Evolutionary conservation across 2,888 invertebrate species (phyloP).

Genomic region (Odontocerum albicorne): DNA sequence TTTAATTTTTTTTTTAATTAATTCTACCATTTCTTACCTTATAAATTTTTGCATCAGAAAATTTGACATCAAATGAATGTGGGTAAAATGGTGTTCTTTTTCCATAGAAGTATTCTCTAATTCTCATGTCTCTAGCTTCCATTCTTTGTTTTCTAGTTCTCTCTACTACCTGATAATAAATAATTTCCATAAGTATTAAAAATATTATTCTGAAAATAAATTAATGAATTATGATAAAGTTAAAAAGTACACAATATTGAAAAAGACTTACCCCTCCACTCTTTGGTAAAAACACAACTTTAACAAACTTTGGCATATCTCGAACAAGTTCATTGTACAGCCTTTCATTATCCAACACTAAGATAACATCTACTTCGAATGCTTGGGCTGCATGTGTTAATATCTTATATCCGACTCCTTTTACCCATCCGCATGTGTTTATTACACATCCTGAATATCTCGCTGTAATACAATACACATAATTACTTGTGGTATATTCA

Average conservation of each 20-base stretch:
- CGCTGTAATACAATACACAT: conserved; percentile 52
- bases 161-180: conserved; percentile 73
- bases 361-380: conserved; percentile 93
- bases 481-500: too few relatives aligned
- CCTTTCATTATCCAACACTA: conserved; percentile 95
- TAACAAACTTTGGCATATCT: conserved; percentile 92
- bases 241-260: neutral
- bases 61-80: conserved; percentile 92
- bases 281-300: conserved; percentile 90
- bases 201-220: too few relatives aligned
- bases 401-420: conserved; percentile 85
- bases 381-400: conserved; percentile 87
- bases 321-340: conserved; percentile 91
- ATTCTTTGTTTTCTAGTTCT: conserved; percentile 70
- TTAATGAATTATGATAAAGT: too few relatives aligned
- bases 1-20: too few relatives aligned
- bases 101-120: conserved; percentile 96
- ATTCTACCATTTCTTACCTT: conserved; percentile 67
- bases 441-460: conserved; percentile 89
- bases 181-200: neutral
- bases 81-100: conserved; percentile 80
- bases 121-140: conserved; percentile 77
- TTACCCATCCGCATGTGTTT: conserved; percentile 98
- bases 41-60: conserved; percentile 84
- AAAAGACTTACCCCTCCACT: conserved; percentile 83